phyloP scores from a whole-genome alignment of 1,140 invertebrate genomes.

The Orius insidiosus region DNA sequence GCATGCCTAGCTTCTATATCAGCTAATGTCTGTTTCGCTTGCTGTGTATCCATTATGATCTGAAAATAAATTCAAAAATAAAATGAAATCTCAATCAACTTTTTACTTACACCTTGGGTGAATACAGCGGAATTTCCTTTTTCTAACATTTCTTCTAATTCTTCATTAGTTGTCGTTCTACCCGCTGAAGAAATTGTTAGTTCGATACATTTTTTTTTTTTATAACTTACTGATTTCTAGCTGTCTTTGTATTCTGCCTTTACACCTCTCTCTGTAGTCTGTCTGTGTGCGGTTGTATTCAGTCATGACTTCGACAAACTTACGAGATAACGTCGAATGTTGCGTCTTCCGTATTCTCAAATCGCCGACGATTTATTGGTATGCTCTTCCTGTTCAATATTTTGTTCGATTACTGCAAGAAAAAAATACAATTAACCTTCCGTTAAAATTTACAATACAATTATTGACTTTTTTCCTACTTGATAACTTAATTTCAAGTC shows the following conservation, averaged over 20 bases:
- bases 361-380: slow-evolving; percentile 94
- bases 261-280: slow-evolving; percentile 96
- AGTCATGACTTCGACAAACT: slow-evolving; percentile 99
- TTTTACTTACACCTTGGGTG: slow-evolving; percentile 77
- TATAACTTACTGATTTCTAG: slow-evolving; percentile 79
- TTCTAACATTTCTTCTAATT: slow-evolving; percentile 96
- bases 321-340: slow-evolving; percentile 90
- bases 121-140: slow-evolving; percentile 94
- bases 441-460: no score
- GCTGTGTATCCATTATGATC: slow-evolving; percentile 98
- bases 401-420: slow-evolving; percentile 87
- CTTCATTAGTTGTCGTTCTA: slow-evolving; percentile 87
- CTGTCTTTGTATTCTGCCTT: slow-evolving; percentile 96
- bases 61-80: slow-evolving; percentile 32
- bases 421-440: slow-evolving; percentile 9
- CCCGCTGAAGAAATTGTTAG: slow-evolving; percentile 42
- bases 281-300: slow-evolving; percentile 99
- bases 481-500: no score
- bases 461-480: no score
- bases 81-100: no score
- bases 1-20: slow-evolving; percentile 96
- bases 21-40: slow-evolving; percentile 88
- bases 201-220: no score
- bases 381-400: slow-evolving; percentile 97
- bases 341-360: slow-evolving; percentile 98